A percentile compares a stretch with the other conserved stretches of the same genome.
phyloP scores from a whole-genome alignment of 2,797 vertebrate species.

The Enteromius argenteus region DNA sequence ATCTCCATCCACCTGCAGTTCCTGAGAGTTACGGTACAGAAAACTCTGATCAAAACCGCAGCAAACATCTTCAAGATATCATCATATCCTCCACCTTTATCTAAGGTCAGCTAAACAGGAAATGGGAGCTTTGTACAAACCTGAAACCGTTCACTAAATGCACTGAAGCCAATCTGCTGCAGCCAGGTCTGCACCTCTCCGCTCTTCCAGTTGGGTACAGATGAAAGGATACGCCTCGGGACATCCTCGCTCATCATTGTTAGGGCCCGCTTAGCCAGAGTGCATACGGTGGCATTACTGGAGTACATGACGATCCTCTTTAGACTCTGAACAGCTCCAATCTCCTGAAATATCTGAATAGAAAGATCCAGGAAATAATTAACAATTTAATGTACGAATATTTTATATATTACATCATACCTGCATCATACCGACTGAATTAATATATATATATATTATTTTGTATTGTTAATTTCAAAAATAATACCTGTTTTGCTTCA shows the following conservation, averaged over 20 bases:
- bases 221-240: constrained; percentile 86
- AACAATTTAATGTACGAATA: not conserved
- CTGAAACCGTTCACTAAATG: constrained; percentile 87
- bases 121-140: constrained; percentile 70
- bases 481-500: not conserved
- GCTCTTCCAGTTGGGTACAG: constrained; percentile 94
- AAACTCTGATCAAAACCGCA: not conserved
- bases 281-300: constrained; percentile 86
- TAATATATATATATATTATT: not conserved
- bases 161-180: constrained; percentile 92
- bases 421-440: not conserved
- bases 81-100: not conserved
- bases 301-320: constrained; percentile 95
- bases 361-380: constrained; percentile 1
- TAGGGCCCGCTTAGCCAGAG: constrained; percentile 89
- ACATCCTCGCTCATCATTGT: constrained; percentile 90
- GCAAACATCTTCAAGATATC: constrained; percentile 1
- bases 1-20: constrained; percentile 95
- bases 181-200: constrained; percentile 94
- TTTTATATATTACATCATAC: not conserved
- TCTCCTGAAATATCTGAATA: constrained; percentile 92
- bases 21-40: constrained; percentile 72
- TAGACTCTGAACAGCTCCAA: constrained; percentile 94
- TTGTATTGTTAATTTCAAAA: too few relatives aligned
- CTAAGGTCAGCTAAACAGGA: not conserved